These are phyloP conservation scores for fruit fly (Drosophila melanogaster) DNA, from an alignment of 1,140 invertebrate species.

Conservation along the genomic window DNA sequence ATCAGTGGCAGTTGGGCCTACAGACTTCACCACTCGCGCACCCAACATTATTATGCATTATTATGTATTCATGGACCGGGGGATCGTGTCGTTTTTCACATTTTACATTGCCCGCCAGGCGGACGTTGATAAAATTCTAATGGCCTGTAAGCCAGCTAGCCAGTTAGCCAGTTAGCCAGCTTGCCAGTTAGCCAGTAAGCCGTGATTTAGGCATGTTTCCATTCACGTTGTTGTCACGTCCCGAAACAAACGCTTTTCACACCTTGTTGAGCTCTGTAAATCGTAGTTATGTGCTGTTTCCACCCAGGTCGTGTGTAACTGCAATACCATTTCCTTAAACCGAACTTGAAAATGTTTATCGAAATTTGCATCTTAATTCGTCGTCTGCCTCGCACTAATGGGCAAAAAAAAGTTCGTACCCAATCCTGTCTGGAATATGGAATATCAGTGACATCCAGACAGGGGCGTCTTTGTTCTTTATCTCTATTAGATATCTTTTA, in stretches of 20 bases:
- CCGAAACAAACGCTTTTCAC: constrained; percentile 44
- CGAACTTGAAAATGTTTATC: constrained; percentile 19
- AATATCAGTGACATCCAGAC: background rate
- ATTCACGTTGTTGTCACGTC: constrained; percentile 63
- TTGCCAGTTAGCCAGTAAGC: constrained; percentile 4
- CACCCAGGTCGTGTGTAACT: constrained; percentile 29
- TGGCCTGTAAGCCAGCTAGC: constrained; percentile 8
- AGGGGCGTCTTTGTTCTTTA: constrained; percentile 16
- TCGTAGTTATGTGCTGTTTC: constrained; percentile 40
- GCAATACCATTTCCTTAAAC: constrained; percentile 25
- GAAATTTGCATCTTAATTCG: constrained; percentile 43
- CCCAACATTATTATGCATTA: constrained; percentile 48
- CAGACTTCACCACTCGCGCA: constrained; percentile 73
- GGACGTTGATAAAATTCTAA: constrained; percentile 73
- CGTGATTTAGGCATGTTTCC: constrained; percentile 24
- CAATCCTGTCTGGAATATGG: too few relatives aligned
- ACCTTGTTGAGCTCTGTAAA: constrained; percentile 51
- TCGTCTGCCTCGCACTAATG: background rate
- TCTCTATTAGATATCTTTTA: constrained; percentile 22
- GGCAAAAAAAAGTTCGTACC: background rate
- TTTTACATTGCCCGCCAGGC: constrained; percentile 27
- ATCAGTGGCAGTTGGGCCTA: constrained; percentile 14
- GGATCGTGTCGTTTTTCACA: constrained; percentile 66
- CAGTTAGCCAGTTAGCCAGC: too few relatives aligned
- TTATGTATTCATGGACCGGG: constrained; percentile 55